Evolutionary conservation across 2,113 vertebrate species (phyloP).

Genomic region (Brachirus orientalis): DNA sequence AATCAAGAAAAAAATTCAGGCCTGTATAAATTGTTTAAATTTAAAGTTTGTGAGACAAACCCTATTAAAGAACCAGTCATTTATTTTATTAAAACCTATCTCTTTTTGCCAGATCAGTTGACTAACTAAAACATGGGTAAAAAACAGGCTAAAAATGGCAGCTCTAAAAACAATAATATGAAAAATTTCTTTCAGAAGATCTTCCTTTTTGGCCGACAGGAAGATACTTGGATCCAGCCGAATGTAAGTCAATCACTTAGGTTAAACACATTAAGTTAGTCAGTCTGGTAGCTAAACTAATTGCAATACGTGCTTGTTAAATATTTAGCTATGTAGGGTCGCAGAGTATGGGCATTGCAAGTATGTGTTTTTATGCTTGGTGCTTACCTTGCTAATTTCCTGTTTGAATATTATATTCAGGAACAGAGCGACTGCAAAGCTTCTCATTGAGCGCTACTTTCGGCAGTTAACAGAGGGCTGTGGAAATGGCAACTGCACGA

Average conservation of each 20-base stretch:
- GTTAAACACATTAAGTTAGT: neutral
- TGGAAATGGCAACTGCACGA: constrained; percentile 99
- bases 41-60: too few species aligned
- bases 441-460: constrained; percentile 99
- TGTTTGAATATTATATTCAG: constrained; percentile 89
- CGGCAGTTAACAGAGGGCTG: constrained; percentile 99
- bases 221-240: constrained; percentile 92
- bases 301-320: neutral
- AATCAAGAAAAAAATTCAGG: too few species aligned
- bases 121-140: neutral
- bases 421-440: constrained; percentile 99
- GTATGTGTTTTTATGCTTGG: neutral
- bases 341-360: neutral
- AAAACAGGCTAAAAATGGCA: too few species aligned
- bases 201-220: constrained; percentile 85
- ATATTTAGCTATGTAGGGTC: neutral
- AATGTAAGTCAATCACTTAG: constrained; percentile 89
- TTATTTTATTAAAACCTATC: too few species aligned
- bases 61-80: too few species aligned
- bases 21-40: too few species aligned
- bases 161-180: neutral
- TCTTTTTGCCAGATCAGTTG: too few species aligned
- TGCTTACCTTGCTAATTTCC: constrained; percentile 56
- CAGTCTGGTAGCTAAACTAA: constrained; percentile 1
- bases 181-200: constrained; percentile 82